Percentiles rank a stretch among this genome's conserved stretches.
These are phyloP conservation scores for Aptenodytes patagonicus DNA, from an alignment of 2,113 vertebrate species.

Conservation along the genomic window DNA sequence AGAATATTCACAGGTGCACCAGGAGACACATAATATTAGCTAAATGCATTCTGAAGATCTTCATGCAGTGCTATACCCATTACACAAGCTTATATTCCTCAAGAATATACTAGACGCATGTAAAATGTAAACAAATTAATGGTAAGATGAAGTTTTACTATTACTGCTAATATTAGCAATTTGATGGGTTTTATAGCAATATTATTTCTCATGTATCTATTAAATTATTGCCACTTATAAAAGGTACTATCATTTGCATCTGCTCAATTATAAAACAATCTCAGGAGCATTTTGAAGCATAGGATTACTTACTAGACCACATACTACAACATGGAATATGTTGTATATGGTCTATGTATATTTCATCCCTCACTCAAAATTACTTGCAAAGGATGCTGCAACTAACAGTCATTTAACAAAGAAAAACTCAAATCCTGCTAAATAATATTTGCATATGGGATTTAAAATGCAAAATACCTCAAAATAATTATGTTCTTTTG, in stretches of 20 bases:
- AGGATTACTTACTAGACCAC: neutral
- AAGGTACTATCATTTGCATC: neutral
- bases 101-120: neutral
- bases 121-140: neutral
- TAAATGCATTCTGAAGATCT: neutral
- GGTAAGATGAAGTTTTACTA: neutral
- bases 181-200: neutral
- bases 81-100: neutral
- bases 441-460: neutral
- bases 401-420: neutral
- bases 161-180: neutral
- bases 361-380: neutral
- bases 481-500: neutral
- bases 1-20: neutral
- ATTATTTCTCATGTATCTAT: neutral
- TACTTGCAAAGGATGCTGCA: neutral
- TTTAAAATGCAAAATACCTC: neutral
- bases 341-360: neutral
- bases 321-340: neutral
- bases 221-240: neutral
- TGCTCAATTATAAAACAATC: neutral
- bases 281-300: neutral
- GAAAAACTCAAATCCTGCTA: neutral
- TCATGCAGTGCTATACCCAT: neutral
- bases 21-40: neutral